Evolutionary conservation across 2,113 vertebrate genomes (phyloP).

Genomic region (Gobio gobio): DNA sequence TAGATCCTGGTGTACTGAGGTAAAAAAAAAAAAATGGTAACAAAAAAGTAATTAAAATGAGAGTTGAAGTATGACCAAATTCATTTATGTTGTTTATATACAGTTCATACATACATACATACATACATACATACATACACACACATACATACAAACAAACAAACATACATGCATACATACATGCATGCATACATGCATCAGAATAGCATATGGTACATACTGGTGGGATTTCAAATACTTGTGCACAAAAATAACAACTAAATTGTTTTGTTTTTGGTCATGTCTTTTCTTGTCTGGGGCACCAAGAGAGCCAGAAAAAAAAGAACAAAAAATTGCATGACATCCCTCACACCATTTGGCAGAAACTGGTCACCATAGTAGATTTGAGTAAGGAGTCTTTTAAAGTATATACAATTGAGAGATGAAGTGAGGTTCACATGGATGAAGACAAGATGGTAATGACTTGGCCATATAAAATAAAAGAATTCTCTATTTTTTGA

Average conservation of each 20-base stretch:
- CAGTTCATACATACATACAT: too few relatives aligned
- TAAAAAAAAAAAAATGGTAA: constrained; percentile 38
- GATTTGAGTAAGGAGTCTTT: constrained; percentile 54
- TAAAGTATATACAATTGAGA: constrained; percentile 66
- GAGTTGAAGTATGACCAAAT: too few relatives aligned
- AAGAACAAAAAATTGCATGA: background rate
- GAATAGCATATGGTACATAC: too few relatives aligned
- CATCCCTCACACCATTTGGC: background rate
- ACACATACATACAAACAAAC: too few relatives aligned
- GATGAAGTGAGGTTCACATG: constrained; percentile 42
- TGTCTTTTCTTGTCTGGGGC: background rate
- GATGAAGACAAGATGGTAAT: background rate
- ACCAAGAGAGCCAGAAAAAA: background rate
- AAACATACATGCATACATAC: too few relatives aligned
- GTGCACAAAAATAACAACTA: background rate
- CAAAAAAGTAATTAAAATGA: constrained; percentile 50
- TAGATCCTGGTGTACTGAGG: too few relatives aligned
- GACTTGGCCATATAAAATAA: background rate
- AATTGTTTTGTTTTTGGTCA: background rate
- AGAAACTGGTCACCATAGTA: background rate
- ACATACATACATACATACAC: too few relatives aligned
- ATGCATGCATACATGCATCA: too few relatives aligned
- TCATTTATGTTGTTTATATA: too few relatives aligned
- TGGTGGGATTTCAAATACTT: too few relatives aligned
- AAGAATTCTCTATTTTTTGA: background rate